Evolutionary conservation across 2,113 vertebrate species (phyloP), one percentile per base, ranked within the genome.

Genomic region (Oostethus manadensis): DNA sequence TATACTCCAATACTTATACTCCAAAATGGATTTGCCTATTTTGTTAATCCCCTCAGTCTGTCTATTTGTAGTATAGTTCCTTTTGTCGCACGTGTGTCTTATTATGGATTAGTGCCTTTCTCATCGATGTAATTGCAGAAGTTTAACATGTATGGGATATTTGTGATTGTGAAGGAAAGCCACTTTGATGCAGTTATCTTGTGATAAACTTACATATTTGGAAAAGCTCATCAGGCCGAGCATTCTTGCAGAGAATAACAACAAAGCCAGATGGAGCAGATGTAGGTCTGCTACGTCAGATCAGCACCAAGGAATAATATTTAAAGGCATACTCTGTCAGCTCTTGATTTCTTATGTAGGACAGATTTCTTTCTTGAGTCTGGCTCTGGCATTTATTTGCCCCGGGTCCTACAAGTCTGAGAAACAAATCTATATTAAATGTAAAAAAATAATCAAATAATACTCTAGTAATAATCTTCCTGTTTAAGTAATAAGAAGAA

Each of bases 251-350:
- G 49, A 70, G 55, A 53, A 66, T 79, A 78, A 84, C 73, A 54
- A 55, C 57, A 81, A 81, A 76, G 66, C 68, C 84, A 88, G 83
- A 83, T 76, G 74, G 63, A 74, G 58, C 66, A 70, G 51, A 77
- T 22, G 53, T 50, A 56, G 48, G 68, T 59, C 70, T 68, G 56
- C 68, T 47, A 35, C 56, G 51, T 64, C 57, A 81, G 78, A 84
- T 82, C 70, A 16, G 70, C 68, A 80, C 73, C 71, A 56, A 70
- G 54, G 73, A 82, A 77, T 68, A 66, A 75, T 62, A 55, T 70
- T 71, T 62, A 71, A 82, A 73, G 73, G 79, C 62, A 64, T 59
- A 50, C 53, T 44, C 64, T 72, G 79, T 78, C 62, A 79, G 61
- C 68, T 79, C 70, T 75, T 63, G 60, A 57, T 68, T 78, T 81